phyloP scores from a whole-genome alignment of 2,888 invertebrate genomes.

The Caenorhabditis sp. region DNA sequence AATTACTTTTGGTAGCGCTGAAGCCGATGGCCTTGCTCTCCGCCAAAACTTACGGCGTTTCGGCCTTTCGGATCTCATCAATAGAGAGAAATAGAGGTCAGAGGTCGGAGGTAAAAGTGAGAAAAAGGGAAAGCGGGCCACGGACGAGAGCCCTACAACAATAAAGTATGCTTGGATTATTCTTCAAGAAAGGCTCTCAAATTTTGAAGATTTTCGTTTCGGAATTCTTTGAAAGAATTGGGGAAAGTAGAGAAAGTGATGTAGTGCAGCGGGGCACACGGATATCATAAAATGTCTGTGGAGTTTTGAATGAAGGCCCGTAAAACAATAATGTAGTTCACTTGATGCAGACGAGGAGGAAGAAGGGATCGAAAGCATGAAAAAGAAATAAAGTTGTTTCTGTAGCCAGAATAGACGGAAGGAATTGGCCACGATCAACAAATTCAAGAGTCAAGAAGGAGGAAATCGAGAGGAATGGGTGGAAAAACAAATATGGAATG shows the following conservation, averaged over 20 bases:
- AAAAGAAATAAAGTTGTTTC: constrained; percentile 8
- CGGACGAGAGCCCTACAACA: constrained; percentile 8
- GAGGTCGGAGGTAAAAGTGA: constrained; percentile 26
- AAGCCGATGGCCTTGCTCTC: background rate
- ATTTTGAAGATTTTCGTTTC: background rate
- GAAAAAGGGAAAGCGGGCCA: constrained; percentile 6
- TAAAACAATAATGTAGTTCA: constrained; percentile 24
- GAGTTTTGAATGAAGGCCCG: constrained; percentile 10
- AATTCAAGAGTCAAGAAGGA: background rate
- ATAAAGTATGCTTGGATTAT: constrained; percentile 46
- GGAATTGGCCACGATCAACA: constrained; percentile 6
- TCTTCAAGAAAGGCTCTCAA: constrained; percentile 2
- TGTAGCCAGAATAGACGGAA: background rate
- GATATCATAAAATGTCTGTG: constrained; percentile 33
- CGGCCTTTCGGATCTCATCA: constrained; percentile 9
- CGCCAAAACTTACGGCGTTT: background rate
- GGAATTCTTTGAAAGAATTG: background rate
- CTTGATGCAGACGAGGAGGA: too few relatives aligned
- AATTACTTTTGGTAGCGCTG: constrained; percentile 29
- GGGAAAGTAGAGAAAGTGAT: background rate
- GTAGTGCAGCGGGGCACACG: constrained; percentile 35
- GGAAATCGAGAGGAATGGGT: too few relatives aligned
- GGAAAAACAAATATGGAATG: background rate
- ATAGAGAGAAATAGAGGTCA: constrained; percentile 10
- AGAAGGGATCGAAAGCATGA: background rate